These are phyloP conservation scores for Eupithecia subumbrata DNA, from an alignment of 2,888 invertebrate genomes.

Conservation along the genomic window DNA sequence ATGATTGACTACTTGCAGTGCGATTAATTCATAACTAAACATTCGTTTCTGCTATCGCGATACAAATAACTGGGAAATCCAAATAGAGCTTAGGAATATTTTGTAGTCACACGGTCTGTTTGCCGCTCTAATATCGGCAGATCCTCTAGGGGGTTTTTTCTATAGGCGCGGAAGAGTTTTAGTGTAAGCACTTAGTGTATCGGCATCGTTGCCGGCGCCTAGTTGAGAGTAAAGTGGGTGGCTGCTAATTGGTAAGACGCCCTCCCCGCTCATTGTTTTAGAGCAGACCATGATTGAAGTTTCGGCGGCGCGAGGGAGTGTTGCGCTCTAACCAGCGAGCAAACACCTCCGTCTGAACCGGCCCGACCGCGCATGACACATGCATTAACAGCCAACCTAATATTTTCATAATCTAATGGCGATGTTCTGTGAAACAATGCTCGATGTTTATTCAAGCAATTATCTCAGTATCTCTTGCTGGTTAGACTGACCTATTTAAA, in stretches of 20 bases:
- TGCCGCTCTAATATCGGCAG: constrained; percentile 53
- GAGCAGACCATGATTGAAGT: constrained; percentile 83
- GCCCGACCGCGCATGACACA: constrained; percentile 78
- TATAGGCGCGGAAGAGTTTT: constrained; percentile 64
- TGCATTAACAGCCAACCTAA: constrained; percentile 82
- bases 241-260: constrained; percentile 81
- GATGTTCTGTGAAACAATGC: constrained; percentile 83
- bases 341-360: constrained; percentile 73
- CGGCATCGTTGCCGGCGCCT: constrained; percentile 62
- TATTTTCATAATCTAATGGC: constrained; percentile 85
- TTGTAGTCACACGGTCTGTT: constrained; percentile 60
- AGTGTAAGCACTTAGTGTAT: constrained; percentile 68
- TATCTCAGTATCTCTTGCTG: constrained; percentile 78
- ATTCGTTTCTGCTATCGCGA: constrained; percentile 62
- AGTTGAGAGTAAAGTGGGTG: constrained; percentile 76
- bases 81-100: constrained; percentile 64
- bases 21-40: constrained; percentile 71
- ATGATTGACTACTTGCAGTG: constrained; percentile 73
- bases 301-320: constrained; percentile 73
- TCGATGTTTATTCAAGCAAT: constrained; percentile 77
- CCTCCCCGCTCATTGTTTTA: constrained; percentile 83
- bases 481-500: constrained; percentile 83
- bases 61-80: constrained; percentile 70
- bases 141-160: constrained; percentile 46
- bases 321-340: constrained; percentile 75